Percentiles rank a stretch among this genome's conserved stretches.
Evolutionary conservation across 2,888 invertebrate genomes (phyloP).

Genomic region (Litoditis marina): DNA sequence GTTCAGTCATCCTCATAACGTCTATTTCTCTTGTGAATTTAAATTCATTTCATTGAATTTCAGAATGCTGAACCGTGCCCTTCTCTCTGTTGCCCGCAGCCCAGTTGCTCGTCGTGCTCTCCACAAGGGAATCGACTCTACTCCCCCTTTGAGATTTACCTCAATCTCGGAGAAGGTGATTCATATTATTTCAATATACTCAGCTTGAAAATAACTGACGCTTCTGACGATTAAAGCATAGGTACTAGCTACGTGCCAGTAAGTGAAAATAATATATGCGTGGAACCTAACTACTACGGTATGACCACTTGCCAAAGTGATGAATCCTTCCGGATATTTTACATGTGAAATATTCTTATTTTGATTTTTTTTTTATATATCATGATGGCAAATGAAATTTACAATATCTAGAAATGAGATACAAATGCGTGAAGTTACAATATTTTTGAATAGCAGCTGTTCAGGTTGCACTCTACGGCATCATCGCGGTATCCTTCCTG

Average conservation of each 20-base stretch:
- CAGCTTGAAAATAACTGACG: too few relatives aligned
- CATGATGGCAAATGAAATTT: too few relatives aligned
- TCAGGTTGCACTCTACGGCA: conserved; percentile 46
- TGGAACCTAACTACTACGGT: too few relatives aligned
- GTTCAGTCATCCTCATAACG: too few relatives aligned
- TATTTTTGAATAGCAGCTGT: neutral
- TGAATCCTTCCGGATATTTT: too few relatives aligned
- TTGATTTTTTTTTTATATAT: neutral
- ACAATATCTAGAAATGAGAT: neutral
- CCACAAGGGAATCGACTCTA: conserved; percentile 50
- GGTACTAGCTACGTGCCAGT: too few relatives aligned
- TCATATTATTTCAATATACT: neutral
- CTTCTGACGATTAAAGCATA: too few relatives aligned
- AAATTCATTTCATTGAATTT: too few relatives aligned
- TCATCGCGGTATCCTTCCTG: conserved; percentile 49
- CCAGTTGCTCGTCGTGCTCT: conserved; percentile 38
- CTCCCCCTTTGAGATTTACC: conserved; percentile 48
- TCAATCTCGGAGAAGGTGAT: conserved; percentile 40
- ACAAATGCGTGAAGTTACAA: neutral
- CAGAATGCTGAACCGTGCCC: conserved; percentile 39
- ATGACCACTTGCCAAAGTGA: too few relatives aligned
- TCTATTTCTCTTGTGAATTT: too few relatives aligned
- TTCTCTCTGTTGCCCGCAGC: conserved; percentile 31
- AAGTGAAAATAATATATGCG: too few relatives aligned
- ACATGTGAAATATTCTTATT: too few relatives aligned